Evolutionary conservation across 2,888 invertebrate genomes (phyloP), one percentile per base, ranked within the genome.

Genomic region (Trissonchulus sp.): DNA sequence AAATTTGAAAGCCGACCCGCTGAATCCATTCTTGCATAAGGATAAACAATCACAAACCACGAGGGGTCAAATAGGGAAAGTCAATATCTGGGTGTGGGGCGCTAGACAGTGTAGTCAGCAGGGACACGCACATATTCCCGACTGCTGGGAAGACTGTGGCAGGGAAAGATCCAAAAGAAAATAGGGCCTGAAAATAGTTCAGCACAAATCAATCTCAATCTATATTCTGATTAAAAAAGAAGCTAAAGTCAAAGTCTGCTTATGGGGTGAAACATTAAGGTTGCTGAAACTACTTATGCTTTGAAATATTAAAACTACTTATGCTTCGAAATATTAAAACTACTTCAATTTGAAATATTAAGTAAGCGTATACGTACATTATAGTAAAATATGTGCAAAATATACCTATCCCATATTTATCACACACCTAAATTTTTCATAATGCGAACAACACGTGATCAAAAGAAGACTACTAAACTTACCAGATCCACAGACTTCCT

Each of bases 401-500:
- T 60, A n/a, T 60, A 60, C n/a, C 60, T 60, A 60, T 18, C 18
- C 18, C n/a, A n/a, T 18, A 60, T 18, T 18, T 60, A 60, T 60
- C 18, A 60, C 18, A 60, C 60, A 60, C 18, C 60, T 18, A 60
- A 60, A 60, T 18, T 60, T 18, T 60, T 60, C 15, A 74, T 37
- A 78, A 33, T n/a, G n/a, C n/a, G n/a, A 31, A 63, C 8, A 1
- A 77, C 23, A 1, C 28, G 30, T 71, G 36, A n/a, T n/a, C 35
- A 23, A 72, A 38, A 77, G 37, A 28, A 36, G 76, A 77, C 35
- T 2, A 65, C 18, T 30, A 23, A 65, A 75, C 79, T 76, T 79
- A 86, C 87, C 90, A 81, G 90, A 88, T 30, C 92, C 92, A 85
- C 91, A 92, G 18, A 92, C 92, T 86, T 92, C 92, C 63, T 90